These are phyloP conservation scores for Loripinus fragilis DNA, from an alignment of 2,888 invertebrate genomes.

Conservation along the genomic window DNA sequence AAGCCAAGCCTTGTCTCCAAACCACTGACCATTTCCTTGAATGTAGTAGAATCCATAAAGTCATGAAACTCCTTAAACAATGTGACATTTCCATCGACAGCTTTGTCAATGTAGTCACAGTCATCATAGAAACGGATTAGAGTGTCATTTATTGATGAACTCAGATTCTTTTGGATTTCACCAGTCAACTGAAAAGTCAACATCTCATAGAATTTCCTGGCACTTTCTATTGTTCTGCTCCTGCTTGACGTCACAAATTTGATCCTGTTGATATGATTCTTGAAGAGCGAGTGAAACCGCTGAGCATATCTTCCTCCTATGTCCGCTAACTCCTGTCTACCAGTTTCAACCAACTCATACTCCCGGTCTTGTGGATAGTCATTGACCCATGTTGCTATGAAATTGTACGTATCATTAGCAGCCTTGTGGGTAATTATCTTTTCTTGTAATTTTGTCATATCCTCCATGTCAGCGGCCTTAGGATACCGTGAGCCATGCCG, in stretches of 20 bases:
- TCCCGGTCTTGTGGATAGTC: constrained; percentile 28
- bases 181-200: not conserved
- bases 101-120: constrained; percentile 40
- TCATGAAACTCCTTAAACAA: constrained; percentile 35
- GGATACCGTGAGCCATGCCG: constrained; percentile 54
- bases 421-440: constrained; percentile 25
- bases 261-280: constrained; percentile 16
- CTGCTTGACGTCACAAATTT: constrained; percentile 43
- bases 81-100: constrained; percentile 36
- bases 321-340: constrained; percentile 30
- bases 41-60: constrained; percentile 31
- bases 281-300: constrained; percentile 35
- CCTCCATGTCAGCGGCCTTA: constrained; percentile 27
- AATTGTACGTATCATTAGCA: constrained; percentile 14
- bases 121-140: constrained; percentile 45
- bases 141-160: constrained; percentile 25
- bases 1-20: constrained; percentile 34
- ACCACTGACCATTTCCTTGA: constrained; percentile 24
- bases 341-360: constrained; percentile 31
- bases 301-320: constrained; percentile 36
- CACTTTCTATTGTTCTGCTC: constrained; percentile 42
- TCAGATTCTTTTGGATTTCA: not conserved
- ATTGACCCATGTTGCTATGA: constrained; percentile 37
- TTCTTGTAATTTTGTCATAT: constrained; percentile 35
- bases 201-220: constrained; percentile 42